phyloP scores from a whole-genome alignment of 1,140 invertebrate species.

The Babylonia areolata region DNA sequence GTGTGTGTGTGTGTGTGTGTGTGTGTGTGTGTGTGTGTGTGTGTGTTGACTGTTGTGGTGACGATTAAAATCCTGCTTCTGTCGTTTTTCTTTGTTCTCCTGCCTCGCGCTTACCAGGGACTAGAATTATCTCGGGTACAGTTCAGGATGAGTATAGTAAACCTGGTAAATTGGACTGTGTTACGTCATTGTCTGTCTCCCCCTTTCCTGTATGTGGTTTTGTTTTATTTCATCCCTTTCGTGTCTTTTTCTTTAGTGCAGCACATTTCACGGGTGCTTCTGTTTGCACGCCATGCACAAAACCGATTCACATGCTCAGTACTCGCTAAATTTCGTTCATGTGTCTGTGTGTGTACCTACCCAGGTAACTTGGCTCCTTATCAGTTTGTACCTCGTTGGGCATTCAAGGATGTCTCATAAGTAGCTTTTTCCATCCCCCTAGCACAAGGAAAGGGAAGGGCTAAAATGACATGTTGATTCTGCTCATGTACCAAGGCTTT shows the following conservation, averaged over 20 bases:
- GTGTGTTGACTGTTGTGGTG: neutral
- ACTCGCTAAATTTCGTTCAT: neutral
- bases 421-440: too few species aligned
- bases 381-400: too few species aligned
- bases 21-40: neutral
- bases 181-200: neutral
- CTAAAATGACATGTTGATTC: too few species aligned
- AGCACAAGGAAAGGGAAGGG: too few species aligned
- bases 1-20: too few species aligned
- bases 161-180: slow-evolving; percentile 35
- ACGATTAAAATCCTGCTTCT: neutral
- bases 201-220: too few species aligned
- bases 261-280: neutral
- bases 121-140: slow-evolving; percentile 40
- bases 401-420: too few species aligned
- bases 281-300: neutral
- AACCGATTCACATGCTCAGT: too few species aligned
- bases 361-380: too few species aligned
- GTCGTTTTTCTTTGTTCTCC: neutral
- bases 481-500: too few species aligned
- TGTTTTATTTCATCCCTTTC: too few species aligned
- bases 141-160: slow-evolving; percentile 45
- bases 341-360: neutral
- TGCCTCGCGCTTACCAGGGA: slow-evolving; percentile 3
- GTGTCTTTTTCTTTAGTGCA: too few species aligned